phyloP scores from a whole-genome alignment of 2,888 invertebrate genomes.

The Uloborus plumipes region DNA sequence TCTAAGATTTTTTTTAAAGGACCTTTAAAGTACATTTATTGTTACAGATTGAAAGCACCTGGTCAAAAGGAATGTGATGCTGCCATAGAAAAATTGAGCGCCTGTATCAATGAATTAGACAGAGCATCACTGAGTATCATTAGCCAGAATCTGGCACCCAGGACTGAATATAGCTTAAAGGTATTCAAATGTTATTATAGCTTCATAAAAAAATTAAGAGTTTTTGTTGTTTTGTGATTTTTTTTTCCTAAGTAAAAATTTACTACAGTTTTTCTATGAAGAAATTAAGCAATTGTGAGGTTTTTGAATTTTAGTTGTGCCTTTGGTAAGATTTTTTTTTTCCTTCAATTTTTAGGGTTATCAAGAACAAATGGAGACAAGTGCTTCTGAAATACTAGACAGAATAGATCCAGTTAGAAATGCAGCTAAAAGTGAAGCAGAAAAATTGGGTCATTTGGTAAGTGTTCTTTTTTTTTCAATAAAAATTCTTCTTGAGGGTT shows the following conservation, averaged over 20 bases:
- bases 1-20: too few relatives aligned
- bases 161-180: slow-evolving; percentile 80
- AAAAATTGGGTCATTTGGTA: slow-evolving; percentile 91
- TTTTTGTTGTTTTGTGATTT: too few relatives aligned
- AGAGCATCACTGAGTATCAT: slow-evolving; percentile 89
- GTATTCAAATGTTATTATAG: slow-evolving; percentile 68
- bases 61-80: slow-evolving; percentile 94
- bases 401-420: slow-evolving; percentile 86
- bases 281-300: background rate
- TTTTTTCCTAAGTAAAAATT: background rate
- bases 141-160: slow-evolving; percentile 81
- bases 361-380: slow-evolving; percentile 84
- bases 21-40: background rate
- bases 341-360: slow-evolving; percentile 73
- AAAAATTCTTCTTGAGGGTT: too few relatives aligned
- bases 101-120: slow-evolving; percentile 85
- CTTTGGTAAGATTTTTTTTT: too few relatives aligned
- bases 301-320: slow-evolving; percentile 5
- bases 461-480: slow-evolving; percentile 69
- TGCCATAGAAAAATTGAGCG: slow-evolving; percentile 83
- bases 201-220: too few relatives aligned
- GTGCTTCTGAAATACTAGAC: slow-evolving; percentile 85
- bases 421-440: slow-evolving; percentile 91
- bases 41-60: slow-evolving; percentile 87
- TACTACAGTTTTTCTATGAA: background rate